Evolutionary conservation across 2,888 invertebrate species (phyloP), one percentile per base, ranked within the genome.

Genomic region (Xestia rhomboidea): DNA sequence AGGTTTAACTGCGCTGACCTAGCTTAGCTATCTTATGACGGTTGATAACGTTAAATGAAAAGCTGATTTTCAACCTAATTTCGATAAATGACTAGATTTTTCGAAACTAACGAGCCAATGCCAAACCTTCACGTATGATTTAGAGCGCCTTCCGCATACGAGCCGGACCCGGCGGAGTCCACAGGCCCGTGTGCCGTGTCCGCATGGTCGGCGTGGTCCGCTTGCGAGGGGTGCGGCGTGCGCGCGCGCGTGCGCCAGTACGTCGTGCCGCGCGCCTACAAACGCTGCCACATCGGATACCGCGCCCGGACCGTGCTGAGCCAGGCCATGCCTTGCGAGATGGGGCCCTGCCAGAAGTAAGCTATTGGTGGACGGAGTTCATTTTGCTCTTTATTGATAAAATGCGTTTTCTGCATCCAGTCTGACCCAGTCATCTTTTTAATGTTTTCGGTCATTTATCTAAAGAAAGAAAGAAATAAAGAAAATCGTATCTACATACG

Each of bases 121-220:
- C 21, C 30, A 60, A 60, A 60, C 2, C 5, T 7, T 21, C 21
- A 46, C 5, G 7, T 54, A 34, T 54, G 8, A 18, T 54, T 2
- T 79, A 96, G 97, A 80, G 94, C 94, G 79, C 93, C 90, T 82
- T 96, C 94, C 77, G 97, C 94, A 82, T 96, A 93, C 89, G 97
- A 97, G 89, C 95, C 94, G n/a, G 96, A 96, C 7, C 96, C 94
- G 64, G 97, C 93, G 41, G 95, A 84, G 84, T 83, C 92, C 21
- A 85, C 91, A 24, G 94, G 95, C n/a, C 96, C 92, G 81, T 98
- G 98, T 90, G 98, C 97, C 0, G 95, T 98, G 73, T 97, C 98
- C 0, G 95, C 97, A 30, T 99, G 98, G 98, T 97, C 97, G 2
- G 97, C 97, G 54, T 99, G 98, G 98, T 98, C 98, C 0, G 97